Conservation (phyloP, 1,140 invertebrate genomes). For the Drosophila burlai region DNA sequence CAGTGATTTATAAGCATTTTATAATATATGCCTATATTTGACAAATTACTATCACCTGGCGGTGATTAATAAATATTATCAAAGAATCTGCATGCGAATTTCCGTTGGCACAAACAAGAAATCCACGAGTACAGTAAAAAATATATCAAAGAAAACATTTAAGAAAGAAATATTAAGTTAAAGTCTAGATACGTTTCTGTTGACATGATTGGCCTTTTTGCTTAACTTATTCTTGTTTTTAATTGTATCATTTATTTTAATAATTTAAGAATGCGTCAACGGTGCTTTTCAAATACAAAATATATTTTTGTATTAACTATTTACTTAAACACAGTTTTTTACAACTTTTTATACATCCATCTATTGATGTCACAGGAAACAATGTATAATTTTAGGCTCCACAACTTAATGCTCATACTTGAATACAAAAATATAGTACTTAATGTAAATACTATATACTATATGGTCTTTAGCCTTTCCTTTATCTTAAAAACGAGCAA, state of each 20-base stretch:
- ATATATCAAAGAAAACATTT: background rate
- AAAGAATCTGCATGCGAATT: background rate
- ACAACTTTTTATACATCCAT: background rate
- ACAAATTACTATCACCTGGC: background rate
- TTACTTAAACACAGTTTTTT: background rate
- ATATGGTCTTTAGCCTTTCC: background rate
- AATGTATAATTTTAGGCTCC: conserved; percentile 2
- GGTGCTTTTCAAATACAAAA: too few relatives aligned
- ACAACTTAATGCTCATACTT: too few relatives aligned
- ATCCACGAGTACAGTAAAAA: background rate
- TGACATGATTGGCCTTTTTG: background rate
- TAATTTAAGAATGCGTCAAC: background rate
- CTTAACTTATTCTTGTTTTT: background rate
- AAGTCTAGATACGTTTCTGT: background rate
- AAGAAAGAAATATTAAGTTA: background rate
- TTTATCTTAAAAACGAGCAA: background rate
- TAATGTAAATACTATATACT: too few relatives aligned
- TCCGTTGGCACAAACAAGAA: background rate
- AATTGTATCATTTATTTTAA: background rate
- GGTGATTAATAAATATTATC: conserved; percentile 3
- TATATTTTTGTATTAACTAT: too few relatives aligned
- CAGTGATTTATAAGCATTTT: background rate
- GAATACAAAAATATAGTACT: background rate
- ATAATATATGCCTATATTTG: conserved; percentile 4
- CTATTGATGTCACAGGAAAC: background rate